Percentiles rank a stretch among this genome's conserved stretches.
Conservation (phyloP, 2,797 vertebrate species). For the Etheostoma perlongum region DNA sequence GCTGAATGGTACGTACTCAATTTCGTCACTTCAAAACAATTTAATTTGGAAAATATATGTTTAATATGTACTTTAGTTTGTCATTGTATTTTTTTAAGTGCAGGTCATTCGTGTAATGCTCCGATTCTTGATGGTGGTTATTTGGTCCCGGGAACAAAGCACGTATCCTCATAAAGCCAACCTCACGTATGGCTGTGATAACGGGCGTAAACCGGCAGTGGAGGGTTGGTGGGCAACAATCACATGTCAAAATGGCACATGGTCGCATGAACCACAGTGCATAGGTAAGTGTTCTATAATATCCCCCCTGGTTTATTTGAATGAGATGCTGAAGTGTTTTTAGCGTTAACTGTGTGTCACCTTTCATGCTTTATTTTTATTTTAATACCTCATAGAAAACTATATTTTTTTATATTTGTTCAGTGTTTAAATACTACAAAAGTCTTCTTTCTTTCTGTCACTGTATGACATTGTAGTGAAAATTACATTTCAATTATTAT, state of each 20-base stretch:
- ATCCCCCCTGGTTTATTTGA: background rate
- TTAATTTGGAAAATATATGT: background rate
- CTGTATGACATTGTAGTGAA: background rate
- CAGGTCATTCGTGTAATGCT: background rate
- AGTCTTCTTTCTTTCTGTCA: background rate
- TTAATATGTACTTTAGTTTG: background rate
- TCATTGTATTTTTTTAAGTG: background rate
- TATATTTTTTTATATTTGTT: background rate
- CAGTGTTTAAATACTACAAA: background rate
- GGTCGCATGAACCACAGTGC: constrained; percentile 61
- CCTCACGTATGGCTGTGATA: constrained; percentile 56
- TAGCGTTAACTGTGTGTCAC: background rate
- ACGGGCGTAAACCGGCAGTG: constrained; percentile 47
- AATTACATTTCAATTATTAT: background rate
- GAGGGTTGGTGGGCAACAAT: constrained; percentile 68
- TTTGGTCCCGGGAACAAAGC: background rate
- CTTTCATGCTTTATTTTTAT: background rate
- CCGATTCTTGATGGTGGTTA: constrained; percentile 38
- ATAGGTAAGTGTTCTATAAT: constrained; percentile 54
- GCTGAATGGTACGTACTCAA: constrained; percentile 33
- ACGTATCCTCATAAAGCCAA: accelerated
- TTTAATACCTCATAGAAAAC: background rate
- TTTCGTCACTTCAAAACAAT: background rate
- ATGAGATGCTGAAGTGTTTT: no score
- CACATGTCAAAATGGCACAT: constrained; percentile 49